Percentiles rank a stretch among this genome's conserved stretches.
These are phyloP conservation scores for Tragopan temminckii DNA, from an alignment of 2,797 vertebrate genomes.

Conservation along the genomic window DNA sequence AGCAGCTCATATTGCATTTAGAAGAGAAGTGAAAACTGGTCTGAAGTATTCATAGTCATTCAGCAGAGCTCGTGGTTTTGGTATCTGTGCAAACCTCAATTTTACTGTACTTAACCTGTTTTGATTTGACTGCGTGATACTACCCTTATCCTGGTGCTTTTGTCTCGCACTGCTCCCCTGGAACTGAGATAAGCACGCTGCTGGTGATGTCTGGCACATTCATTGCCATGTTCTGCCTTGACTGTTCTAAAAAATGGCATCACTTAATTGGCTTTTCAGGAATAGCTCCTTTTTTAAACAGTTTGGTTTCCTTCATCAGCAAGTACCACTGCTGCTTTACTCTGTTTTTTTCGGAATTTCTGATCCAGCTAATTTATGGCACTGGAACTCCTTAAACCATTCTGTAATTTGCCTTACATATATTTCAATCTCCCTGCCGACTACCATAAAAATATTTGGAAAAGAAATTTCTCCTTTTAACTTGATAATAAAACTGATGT, in stretches of 20 bases:
- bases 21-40: background rate
- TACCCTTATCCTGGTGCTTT: background rate
- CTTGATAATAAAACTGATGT: background rate
- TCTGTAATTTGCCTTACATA: background rate
- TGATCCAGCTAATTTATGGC: background rate
- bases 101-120: background rate
- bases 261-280: slow-evolving; percentile 14
- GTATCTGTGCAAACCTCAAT: background rate
- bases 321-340: background rate
- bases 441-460: slow-evolving; percentile 1
- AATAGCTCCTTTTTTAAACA: background rate
- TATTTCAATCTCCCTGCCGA: background rate
- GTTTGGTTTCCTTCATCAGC: background rate
- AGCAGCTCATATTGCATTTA: background rate
- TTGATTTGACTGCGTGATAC: background rate
- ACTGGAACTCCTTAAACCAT: background rate
- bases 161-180: background rate
- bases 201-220: background rate
- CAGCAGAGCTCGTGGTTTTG: background rate
- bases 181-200: background rate
- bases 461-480: slow-evolving; percentile 15
- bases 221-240: background rate
- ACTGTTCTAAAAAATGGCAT: background rate
- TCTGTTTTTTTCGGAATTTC: background rate
- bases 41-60: background rate